These are phyloP conservation scores for Cydia fagiglandana DNA, from an alignment of 1,140 invertebrate genomes.

Conservation along the genomic window DNA sequence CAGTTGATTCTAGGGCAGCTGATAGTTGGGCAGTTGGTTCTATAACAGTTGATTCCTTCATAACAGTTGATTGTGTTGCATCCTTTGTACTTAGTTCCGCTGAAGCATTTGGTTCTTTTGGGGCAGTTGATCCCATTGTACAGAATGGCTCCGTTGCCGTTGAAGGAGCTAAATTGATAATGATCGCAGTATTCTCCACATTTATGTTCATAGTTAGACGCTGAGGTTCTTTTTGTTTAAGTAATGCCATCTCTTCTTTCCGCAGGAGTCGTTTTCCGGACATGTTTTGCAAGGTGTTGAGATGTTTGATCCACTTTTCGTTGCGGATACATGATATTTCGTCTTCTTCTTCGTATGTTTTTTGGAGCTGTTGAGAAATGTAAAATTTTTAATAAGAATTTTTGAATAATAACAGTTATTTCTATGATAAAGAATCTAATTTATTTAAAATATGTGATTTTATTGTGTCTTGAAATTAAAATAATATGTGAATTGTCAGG, in stretches of 20 bases:
- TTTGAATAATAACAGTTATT: not conserved
- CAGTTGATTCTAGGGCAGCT: no score
- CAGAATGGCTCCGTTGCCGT: not conserved
- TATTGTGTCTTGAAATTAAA: no score
- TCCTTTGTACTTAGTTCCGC: no score
- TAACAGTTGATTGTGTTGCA: no score
- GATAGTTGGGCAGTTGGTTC: no score
- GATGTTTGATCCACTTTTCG: slow-evolving; percentile 57
- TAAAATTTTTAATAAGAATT: not conserved
- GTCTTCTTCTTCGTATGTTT: slow-evolving; percentile 33
- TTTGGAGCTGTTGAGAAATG: slow-evolving; percentile 36
- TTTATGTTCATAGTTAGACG: not conserved
- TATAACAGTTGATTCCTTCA: no score
- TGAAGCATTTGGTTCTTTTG: not conserved
- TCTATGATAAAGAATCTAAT: no score
- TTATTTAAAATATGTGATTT: no score
- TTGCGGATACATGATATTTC: slow-evolving; percentile 44
- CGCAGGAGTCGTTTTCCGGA: slow-evolving; percentile 47
- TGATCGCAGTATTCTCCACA: not conserved
- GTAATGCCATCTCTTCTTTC: slow-evolving; percentile 35
- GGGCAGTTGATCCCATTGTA: not conserved
- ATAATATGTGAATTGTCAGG: no score
- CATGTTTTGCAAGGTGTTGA: slow-evolving; percentile 47
- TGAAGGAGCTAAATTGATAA: not conserved
- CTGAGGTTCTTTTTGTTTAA: not conserved